phyloP scores from a whole-genome alignment of 2,113 vertebrate genomes.

The Taurulus bubalis region DNA sequence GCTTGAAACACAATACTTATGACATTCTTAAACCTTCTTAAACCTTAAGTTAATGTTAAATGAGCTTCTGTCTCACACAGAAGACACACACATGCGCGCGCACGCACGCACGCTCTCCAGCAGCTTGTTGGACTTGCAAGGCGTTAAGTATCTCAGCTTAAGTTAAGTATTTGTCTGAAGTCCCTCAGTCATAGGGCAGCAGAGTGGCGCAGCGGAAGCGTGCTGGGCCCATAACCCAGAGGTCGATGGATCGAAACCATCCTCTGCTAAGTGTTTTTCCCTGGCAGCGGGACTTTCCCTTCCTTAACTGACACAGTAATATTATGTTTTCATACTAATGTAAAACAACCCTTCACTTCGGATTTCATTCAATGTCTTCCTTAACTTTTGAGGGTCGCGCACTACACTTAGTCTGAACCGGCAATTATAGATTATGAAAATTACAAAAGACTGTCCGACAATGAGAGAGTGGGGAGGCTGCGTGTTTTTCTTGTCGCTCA shows the following conservation, averaged over 20 bases:
- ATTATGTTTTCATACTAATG: not conserved
- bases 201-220: slow-evolving; percentile 86
- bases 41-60: not conserved
- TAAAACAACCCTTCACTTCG: not conserved
- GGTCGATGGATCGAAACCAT: slow-evolving; percentile 80
- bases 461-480: not conserved
- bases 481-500: not conserved
- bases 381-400: not conserved
- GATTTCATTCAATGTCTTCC: not conserved
- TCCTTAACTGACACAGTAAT: not conserved
- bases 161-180: not conserved
- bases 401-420: not conserved
- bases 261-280: not conserved
- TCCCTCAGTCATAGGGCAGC: not conserved
- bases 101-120: too few relatives aligned
- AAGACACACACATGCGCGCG: too few relatives aligned
- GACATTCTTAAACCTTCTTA: not conserved
- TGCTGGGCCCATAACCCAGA: slow-evolving; percentile 87
- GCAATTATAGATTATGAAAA: not conserved
- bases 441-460: not conserved
- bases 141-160: too few relatives aligned
- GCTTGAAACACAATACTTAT: too few relatives aligned
- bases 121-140: not conserved
- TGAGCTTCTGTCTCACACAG: not conserved
- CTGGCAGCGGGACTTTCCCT: not conserved